Base-by-base conservation (phyloP, 1,140 invertebrate species). In the Aplysia californica region DNA sequence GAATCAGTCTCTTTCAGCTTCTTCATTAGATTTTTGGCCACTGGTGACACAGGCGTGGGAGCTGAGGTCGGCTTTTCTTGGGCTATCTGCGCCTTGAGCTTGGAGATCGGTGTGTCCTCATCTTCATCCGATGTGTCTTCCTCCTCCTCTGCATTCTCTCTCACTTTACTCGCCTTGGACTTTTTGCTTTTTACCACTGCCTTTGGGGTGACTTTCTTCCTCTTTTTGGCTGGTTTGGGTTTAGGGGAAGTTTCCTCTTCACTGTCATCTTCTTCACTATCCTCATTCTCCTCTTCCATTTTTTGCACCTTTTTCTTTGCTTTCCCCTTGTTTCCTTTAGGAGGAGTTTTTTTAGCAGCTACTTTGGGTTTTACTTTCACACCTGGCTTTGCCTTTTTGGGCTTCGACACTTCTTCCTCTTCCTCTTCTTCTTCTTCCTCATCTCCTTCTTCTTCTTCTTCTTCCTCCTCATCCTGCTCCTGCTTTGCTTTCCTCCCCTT, bases 391-490 rank as follows among this genome's bases (percentile, higher is more conserved):
- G 44, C 66, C 55, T 31, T 65, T 58, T 56, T 61, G 67, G 21
- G 31, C 38, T 68, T 58, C 56, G 55, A n/a, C 15, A 29, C 38
- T 35, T 41, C 67, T 31, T 76, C 44, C 33, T 58, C 70, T 55
- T 66, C 74, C 29, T 74, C 21, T 35, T 33, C 58, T 29, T 39
- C 39, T 10, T 3, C 58, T 71, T 58, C 36, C 20, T 76, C 41
- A 41, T 77, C 39, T 36, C 93, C 92, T 0, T 91, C 91, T 0
- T 87, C 88, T 6, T 23, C 44, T 66, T 71, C 61, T 21, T 75
- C 68, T 61, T 55, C 70, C 44, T 66, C 71, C 68, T 66, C 65
- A 41, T 78, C 79, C 38, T 67, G 61, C 61, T 2, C 79, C 23
- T 72, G 86, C 89, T 15, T 89, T 78, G 64, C 83, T 76, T 41